phyloP scores from a whole-genome alignment of 1,140 invertebrate genomes.

The Drosophila equinoxialis region DNA sequence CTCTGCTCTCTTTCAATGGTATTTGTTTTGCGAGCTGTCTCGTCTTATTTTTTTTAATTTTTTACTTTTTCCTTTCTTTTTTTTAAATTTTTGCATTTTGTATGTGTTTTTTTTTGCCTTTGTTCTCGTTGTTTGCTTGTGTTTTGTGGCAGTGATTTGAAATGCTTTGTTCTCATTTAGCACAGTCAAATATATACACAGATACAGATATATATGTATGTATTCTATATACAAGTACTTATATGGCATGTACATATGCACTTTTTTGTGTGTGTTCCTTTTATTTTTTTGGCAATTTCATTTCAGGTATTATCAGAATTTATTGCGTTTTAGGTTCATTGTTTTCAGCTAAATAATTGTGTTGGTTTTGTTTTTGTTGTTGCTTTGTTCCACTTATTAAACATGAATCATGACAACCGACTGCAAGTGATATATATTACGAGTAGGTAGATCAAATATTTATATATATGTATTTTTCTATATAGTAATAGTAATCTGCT shows the following conservation, averaged over 20 bases:
- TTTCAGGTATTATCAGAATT: constrained; percentile 68
- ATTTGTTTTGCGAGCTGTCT: neutral
- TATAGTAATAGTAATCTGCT: neutral
- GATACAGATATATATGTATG: neutral
- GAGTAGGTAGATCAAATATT: neutral
- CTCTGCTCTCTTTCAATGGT: neutral
- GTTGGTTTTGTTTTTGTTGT: neutral
- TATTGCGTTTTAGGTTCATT: constrained; percentile 78
- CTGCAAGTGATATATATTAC: neutral
- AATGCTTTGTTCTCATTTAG: constrained; percentile 70
- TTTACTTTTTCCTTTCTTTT: constrained; percentile 1
- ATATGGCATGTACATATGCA: constrained; percentile 31
- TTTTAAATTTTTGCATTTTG: constrained; percentile 19
- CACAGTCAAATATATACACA: constrained; percentile 4
- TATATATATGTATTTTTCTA: neutral
- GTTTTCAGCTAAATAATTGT: constrained; percentile 43
- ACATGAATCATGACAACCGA: neutral
- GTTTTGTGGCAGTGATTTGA: constrained; percentile 54
- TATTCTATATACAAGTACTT: constrained; percentile 26
- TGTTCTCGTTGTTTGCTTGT: constrained; percentile 44
- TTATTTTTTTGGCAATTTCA: constrained; percentile 48
- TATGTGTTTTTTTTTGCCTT: constrained; percentile 39
- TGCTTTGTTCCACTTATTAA: constrained; percentile 5
- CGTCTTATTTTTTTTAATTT: neutral
- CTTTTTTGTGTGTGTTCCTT: constrained; percentile 27